Base-by-base conservation (phyloP, 1,140 invertebrate genomes). In the Drosophila nigrodunni region DNA sequence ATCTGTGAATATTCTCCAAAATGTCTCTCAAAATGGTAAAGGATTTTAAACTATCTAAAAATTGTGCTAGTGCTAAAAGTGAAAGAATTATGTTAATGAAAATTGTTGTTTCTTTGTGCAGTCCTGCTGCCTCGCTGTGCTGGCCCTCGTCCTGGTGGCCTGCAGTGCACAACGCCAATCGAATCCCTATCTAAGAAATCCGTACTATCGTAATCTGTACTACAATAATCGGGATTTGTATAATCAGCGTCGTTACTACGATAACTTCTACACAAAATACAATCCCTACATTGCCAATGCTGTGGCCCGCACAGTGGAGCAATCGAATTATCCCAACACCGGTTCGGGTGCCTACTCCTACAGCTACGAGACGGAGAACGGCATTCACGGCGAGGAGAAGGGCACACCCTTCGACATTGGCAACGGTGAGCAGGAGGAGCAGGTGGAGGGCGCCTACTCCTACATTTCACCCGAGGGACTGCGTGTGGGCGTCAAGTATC, bases 351-450 rank as follows among this genome's bases (percentile, higher is more conserved):
- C 49, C 18, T 92, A 90, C 34, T 10, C 60, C 21, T 92, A 92
- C 39, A 80, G 55, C 47, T 92, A 90, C 11, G 92, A 95, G 75
- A 94, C 94, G 18, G 94, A 93, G 54, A 94, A 95, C 64, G 94
- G 94, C 2, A 94, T 95, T 39, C 85, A 92, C 9, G 94, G 91
- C 0, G 92, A 94, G 70, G 94, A 95, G 65, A 85, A 83, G 18
- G 94, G 93, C 21, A 78, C 83, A 46, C 77, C 93, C 54, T 93
- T 93, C 21, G 90, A 92, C 44, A 80, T 87, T 35, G 93, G 92
- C 5, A 76, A 76, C 35, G 72, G 92, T 9, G 73, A 87, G 30
- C 76, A 79, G 50, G 78, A 86, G 68, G 77, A 90, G 37, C 78
- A 87, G 46, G 85, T 92, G 21, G 78, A 87, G 50, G 91, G 91